Conservation (phyloP, 2,113 vertebrate species). For the Seriola dumerili region DNA sequence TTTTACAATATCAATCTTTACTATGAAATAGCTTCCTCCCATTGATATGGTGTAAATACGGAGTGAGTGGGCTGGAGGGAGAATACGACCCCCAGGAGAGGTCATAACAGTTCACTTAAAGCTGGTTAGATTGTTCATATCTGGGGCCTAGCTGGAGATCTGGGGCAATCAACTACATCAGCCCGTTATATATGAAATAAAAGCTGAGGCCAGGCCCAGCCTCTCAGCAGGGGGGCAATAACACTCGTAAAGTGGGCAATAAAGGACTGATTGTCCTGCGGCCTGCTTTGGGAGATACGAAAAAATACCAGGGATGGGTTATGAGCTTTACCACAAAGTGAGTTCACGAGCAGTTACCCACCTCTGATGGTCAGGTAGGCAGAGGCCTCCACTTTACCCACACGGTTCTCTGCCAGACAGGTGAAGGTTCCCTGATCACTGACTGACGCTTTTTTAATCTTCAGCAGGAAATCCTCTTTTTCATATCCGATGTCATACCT, state of each 20-base stretch:
- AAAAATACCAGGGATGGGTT: conserved; percentile 57
- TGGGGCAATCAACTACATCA: conserved; percentile 69
- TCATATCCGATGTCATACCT: conserved; percentile 98
- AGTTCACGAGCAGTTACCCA: conserved; percentile 80
- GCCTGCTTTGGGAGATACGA: conserved; percentile 63
- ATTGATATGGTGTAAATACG: conserved; percentile 51
- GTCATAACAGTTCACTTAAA: conserved; percentile 69
- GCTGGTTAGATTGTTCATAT: conserved; percentile 72
- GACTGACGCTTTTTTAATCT: conserved; percentile 92
- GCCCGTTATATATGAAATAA: conserved; percentile 61
- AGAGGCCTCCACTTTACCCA: conserved; percentile 94
- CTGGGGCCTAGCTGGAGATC: conserved; percentile 71
- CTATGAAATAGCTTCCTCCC: conserved; percentile 15
- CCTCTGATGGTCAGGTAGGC: conserved; percentile 96
- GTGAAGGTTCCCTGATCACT: conserved; percentile 93
- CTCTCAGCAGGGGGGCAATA: conserved; percentile 75
- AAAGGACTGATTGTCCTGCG: conserved; percentile 72
- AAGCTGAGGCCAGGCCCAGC: conserved; percentile 49
- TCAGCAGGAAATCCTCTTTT: conserved; percentile 94
- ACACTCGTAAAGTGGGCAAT: conserved; percentile 72
- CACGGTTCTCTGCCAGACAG: conserved; percentile 95
- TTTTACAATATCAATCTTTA: conserved; percentile 27
- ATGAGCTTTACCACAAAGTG: conserved; percentile 49
- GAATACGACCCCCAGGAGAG: conserved; percentile 56
- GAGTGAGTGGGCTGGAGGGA: conserved; percentile 43